These are phyloP conservation scores for Ectropis grisescens DNA, from an alignment of 1,140 invertebrate genomes.

Conservation along the genomic window DNA sequence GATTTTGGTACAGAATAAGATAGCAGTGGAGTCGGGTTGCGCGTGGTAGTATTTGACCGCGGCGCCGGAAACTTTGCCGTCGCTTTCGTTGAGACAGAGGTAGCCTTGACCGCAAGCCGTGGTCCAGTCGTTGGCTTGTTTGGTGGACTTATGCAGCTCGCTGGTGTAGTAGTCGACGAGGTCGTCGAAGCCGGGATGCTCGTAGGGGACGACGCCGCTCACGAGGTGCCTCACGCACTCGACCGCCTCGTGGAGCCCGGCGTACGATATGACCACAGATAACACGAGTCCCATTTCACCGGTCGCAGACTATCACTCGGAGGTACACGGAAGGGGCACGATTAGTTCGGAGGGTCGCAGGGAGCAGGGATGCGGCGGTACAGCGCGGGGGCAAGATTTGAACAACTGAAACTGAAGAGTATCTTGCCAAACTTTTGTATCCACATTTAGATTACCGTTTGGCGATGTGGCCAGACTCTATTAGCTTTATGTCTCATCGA, in stretches of 20 bases:
- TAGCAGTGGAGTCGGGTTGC: constrained; percentile 45
- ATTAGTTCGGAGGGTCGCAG: constrained; percentile 21
- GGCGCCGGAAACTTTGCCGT: constrained; percentile 42
- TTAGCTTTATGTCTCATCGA: constrained; percentile 30
- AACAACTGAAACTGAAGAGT: constrained; percentile 70
- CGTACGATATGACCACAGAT: constrained; percentile 79
- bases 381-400: constrained; percentile 61
- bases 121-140: constrained; percentile 38
- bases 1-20: constrained; percentile 66
- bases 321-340: constrained; percentile 27
- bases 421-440: constrained; percentile 63
- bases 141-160: constrained; percentile 38
- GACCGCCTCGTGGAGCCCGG: constrained; percentile 78
- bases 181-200: constrained; percentile 45
- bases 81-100: constrained; percentile 49
- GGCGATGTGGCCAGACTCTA: constrained; percentile 40
- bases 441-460: constrained; percentile 59
- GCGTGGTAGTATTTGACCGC: constrained; percentile 54
- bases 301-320: constrained; percentile 24
- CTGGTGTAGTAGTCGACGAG: constrained; percentile 50
- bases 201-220: constrained; percentile 54
- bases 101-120: constrained; percentile 53
- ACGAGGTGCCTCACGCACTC: constrained; percentile 71
- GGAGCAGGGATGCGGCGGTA: constrained; percentile 53
- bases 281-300: constrained; percentile 76